Percentiles rank a stretch among this genome's conserved stretches.
phyloP scores from a whole-genome alignment of 2,113 vertebrate species.

The Columba janthina region DNA sequence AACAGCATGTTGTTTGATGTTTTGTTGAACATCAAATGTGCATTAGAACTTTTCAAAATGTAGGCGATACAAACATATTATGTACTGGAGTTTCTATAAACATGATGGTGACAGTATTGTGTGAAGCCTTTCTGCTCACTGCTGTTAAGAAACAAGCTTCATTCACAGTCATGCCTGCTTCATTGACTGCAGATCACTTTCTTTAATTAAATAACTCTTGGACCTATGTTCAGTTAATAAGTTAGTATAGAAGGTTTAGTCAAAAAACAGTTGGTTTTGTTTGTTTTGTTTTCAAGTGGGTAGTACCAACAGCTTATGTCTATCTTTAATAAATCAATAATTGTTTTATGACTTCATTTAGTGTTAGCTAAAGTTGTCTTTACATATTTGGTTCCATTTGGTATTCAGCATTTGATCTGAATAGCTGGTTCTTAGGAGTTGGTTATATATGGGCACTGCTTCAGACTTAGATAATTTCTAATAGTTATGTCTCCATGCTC shows the following conservation, averaged over 20 bases:
- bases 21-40: neutral
- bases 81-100: neutral
- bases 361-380: neutral
- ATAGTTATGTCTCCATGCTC: neutral
- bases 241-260: neutral
- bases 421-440: neutral
- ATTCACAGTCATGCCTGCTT: neutral
- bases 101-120: fast-evolving
- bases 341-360: neutral
- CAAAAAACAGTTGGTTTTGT: neutral
- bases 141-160: neutral
- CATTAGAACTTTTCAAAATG: neutral
- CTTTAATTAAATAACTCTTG: neutral
- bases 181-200: neutral
- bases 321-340: neutral
- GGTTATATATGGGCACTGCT: neutral
- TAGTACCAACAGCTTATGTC: neutral
- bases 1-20: neutral
- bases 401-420: neutral
- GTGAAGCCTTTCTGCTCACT: neutral
- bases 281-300: fast-evolving
- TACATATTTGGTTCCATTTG: neutral
- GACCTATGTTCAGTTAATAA: neutral
- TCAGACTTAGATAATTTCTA: neutral
- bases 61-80: neutral